Evolutionary conservation across 2,888 invertebrate genomes (phyloP), one percentile per base, ranked within the genome.

Genomic region (Lysandra coridon): DNA sequence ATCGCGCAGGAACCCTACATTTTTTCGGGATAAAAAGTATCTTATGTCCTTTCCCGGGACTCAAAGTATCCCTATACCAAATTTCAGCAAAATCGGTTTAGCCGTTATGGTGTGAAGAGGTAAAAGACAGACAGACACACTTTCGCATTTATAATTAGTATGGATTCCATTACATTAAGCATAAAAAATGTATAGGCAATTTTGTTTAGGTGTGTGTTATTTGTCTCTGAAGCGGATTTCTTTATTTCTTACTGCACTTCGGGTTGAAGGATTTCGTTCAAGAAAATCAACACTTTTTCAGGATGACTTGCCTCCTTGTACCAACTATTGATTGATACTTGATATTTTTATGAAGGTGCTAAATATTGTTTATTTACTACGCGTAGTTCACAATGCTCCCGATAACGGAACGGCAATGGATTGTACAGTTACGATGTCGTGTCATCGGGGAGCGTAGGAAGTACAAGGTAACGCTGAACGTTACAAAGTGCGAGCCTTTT

Each of bases 401-500:
- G 83, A 62, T 74, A 75, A n/a, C 10, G 74, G 40, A 79, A 62
- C 74, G 69, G 90, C 85, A 86, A 86, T 92, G 91, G 83, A 88
- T 83, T 23, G 10, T n/a, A 80, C 77, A 82, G 76, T 81, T 79
- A 73, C 77, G 80, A 80, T 82, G 80, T 83, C 74, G 81, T 81
- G 84, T 83, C 81, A 83, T 80, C 84, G 82, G 82, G 84, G 86
- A 84, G 84, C 84, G 85, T 84, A 83, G 79, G 82, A 85, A 86
- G 89, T 90, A 86, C 84, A 84, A 87, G 90, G 90, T 87, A 88
- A 90, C 90, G 90, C 89, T 92, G 92, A 93, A 93, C 90, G 93
- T 91, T 93, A 93, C 93, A 94, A 93, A 94, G 92, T 93, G 93
- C 87, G 92, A 92, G 92, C 90, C 94, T 94, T 93, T 94, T 94